These are phyloP conservation scores for Aradophagus sp. DNA, from an alignment of 1,140 invertebrate genomes.

Conservation along the genomic window DNA sequence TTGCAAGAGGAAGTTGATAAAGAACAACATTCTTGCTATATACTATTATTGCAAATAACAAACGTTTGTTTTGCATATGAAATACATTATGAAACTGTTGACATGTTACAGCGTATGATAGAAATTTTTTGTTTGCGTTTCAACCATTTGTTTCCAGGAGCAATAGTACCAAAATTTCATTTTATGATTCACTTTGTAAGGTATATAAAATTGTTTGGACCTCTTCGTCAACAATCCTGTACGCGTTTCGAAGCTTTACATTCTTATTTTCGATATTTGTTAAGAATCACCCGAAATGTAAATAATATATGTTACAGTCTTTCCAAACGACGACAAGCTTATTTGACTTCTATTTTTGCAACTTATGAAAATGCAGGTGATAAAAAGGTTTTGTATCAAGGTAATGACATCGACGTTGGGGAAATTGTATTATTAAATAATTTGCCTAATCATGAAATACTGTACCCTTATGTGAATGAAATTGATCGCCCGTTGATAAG, in stretches of 20 bases:
- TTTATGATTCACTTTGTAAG: constrained; percentile 8
- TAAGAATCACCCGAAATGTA: constrained; percentile 33
- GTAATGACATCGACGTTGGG: constrained; percentile 27
- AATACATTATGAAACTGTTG: constrained; percentile 20
- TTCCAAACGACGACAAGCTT: constrained; percentile 31
- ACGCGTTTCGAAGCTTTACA: constrained; percentile 5
- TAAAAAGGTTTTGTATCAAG: constrained; percentile 42
- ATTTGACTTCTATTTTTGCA: constrained; percentile 21
- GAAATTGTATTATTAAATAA: constrained; percentile 36
- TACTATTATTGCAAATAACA: constrained; percentile 42
- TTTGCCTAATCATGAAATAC: constrained; percentile 25
- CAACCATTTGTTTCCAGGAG: constrained; percentile 1
- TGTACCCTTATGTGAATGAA: constrained; percentile 22
- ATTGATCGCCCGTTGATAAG: constrained; percentile 11
- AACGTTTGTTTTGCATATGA: constrained; percentile 46
- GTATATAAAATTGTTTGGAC: constrained; percentile 14
- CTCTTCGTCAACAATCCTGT: constrained; percentile 14
- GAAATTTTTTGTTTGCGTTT: constrained; percentile 34
- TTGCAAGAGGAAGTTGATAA: not conserved
- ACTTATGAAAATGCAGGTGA: constrained; percentile 1
- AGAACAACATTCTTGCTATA: constrained; percentile 11
- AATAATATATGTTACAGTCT: constrained; percentile 50
- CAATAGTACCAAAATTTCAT: constrained; percentile 17
- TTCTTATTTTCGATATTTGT: constrained; percentile 4
- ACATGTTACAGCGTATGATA: constrained; percentile 33